Percentiles rank a stretch among this genome's conserved stretches.
Conservation (phyloP, 2,113 vertebrate species). For the Marmota monax region DNA sequence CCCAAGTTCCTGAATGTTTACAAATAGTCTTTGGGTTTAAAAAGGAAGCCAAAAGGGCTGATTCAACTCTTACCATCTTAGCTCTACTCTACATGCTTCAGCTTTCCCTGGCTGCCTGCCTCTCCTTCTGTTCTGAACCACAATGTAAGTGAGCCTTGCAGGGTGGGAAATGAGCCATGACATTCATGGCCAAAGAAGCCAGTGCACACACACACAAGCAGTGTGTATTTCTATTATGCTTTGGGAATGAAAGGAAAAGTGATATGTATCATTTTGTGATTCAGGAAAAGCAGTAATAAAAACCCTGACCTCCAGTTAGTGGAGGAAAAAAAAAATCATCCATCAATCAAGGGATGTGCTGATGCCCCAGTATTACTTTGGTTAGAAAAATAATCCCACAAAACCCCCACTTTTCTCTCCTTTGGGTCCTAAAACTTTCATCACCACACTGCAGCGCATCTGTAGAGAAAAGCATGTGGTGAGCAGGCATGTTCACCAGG, state of each 20-base stretch:
- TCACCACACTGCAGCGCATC: background rate
- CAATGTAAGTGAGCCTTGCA: slow-evolving; percentile 45
- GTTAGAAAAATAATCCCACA: slow-evolving; percentile 71
- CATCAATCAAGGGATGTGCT: slow-evolving; percentile 60
- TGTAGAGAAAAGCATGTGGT: background rate
- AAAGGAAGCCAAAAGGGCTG: slow-evolving; percentile 56
- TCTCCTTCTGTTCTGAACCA: slow-evolving; percentile 62
- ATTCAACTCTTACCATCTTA: slow-evolving; percentile 54
- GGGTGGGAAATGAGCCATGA: slow-evolving; percentile 63
- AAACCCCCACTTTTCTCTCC: slow-evolving; percentile 66
- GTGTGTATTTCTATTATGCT: slow-evolving; percentile 19
- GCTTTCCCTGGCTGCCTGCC: slow-evolving; percentile 46
- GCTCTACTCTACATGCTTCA: background rate
- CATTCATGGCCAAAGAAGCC: slow-evolving; percentile 46
- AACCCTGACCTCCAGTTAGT: slow-evolving; percentile 19
- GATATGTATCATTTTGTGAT: slow-evolving; percentile 65
- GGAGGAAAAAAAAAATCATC: background rate
- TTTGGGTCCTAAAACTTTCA: slow-evolving; percentile 61
- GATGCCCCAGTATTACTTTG: slow-evolving; percentile 69
- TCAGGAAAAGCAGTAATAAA: slow-evolving; percentile 58
- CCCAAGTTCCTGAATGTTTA: slow-evolving; percentile 57
- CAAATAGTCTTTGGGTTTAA: slow-evolving; percentile 53
- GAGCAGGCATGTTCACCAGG: background rate
- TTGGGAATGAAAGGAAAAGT: slow-evolving; percentile 68
- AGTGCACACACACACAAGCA: background rate